Base-by-base conservation (phyloP, 2,888 invertebrate species). In the Cephus rjabovi region DNA sequence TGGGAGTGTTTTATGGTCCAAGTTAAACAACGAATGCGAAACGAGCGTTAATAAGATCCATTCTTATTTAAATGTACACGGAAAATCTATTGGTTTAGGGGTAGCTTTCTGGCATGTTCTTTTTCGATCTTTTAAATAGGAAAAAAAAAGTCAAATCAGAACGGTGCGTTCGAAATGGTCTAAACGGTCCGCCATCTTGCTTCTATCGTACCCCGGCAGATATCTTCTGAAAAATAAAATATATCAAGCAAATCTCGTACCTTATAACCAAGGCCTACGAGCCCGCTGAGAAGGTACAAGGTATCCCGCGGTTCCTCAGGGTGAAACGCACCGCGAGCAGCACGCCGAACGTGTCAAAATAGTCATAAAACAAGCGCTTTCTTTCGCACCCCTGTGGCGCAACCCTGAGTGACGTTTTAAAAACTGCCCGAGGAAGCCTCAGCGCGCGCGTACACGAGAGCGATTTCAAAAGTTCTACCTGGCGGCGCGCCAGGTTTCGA, bases 341-440 rank as follows among this genome's bases (percentile, higher is more conserved):
- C 89, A 87, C 87, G 88, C 88, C 84, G 87, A 87, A 89, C 87
- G 90, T 90, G 90, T 91, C 91, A 91, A 91, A 91, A 90, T 90
- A 90, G 88, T 86, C 83, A 85, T 86, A 85, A 83, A 83, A 85
- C 85, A 83, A 84, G 77, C 77, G 75, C 77, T 77, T 77, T 77
- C 77, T 75, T 75, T 71, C 77, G 81, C 82, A 79, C 79, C 79
- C 82, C 78, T 23, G 78, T 77, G 79, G 76, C 76, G 79, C 79
- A 81, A 83, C 83, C 84, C 83, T 81, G 84, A 79, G 77, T 71
- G 76, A 76, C 76, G 75, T 77, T 34, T 69, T 73, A 34, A 74
- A 68, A 56, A 56, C 56, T 23, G 56, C 23, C 56, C 56, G 56
- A 56, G 23, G 23, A 56, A 23, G 56, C 9, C 56, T 23, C 23